Conservation (phyloP, 2,797 vertebrate species). For the Tragopan temminckii region DNA sequence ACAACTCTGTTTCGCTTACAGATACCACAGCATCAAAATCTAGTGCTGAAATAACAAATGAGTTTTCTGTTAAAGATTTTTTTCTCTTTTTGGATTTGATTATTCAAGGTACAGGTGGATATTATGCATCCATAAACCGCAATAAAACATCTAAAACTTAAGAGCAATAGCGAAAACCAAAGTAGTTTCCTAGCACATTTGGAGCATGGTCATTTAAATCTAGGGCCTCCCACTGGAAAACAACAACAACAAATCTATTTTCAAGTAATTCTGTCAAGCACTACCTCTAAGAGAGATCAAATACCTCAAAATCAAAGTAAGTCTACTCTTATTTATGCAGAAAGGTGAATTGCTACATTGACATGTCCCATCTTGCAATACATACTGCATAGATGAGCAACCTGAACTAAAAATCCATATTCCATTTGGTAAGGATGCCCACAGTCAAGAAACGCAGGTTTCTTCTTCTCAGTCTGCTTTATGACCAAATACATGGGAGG, state of each 20-base stretch:
- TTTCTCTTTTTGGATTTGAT: neutral
- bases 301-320: neutral
- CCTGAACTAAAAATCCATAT: neutral
- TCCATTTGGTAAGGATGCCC: neutral
- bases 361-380: neutral
- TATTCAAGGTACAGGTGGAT: neutral
- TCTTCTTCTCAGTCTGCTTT: neutral
- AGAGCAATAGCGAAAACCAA: neutral
- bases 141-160: neutral
- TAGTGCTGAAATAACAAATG: neutral
- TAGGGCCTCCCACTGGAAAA: neutral
- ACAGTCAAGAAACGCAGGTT: neutral
- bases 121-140: neutral
- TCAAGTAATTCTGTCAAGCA: neutral
- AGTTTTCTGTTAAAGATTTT: neutral
- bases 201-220: neutral
- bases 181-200: neutral
- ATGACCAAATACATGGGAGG: neutral
- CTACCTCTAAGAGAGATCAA: neutral
- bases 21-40: neutral
- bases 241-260: neutral
- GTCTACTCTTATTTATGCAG: neutral
- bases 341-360: neutral
- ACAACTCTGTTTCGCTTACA: neutral
- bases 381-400: neutral